These are phyloP conservation scores for Chaetodon trifascialis DNA, from an alignment of 2,113 vertebrate species.

Conservation along the genomic window DNA sequence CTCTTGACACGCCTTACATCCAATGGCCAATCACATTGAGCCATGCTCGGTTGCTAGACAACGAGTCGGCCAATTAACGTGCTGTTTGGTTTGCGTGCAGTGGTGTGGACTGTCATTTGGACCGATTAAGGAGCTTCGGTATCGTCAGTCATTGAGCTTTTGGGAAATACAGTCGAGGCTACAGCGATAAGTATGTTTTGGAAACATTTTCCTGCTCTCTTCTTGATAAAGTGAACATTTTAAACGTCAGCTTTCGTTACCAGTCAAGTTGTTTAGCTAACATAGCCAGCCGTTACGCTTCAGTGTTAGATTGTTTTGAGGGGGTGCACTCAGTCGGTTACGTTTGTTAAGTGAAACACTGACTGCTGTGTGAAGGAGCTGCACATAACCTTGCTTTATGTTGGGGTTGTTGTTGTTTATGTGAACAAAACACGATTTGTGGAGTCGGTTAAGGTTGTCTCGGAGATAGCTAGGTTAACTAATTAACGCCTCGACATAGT, in stretches of 20 bases:
- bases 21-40: conserved; percentile 68
- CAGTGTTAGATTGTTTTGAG: not conserved
- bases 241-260: not conserved
- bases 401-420: no score
- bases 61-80: conserved; percentile 72
- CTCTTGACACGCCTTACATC: not conserved
- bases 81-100: conserved; percentile 52
- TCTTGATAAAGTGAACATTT: not conserved
- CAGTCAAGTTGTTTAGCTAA: not conserved
- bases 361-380: not conserved
- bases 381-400: not conserved
- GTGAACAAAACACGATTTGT: not conserved
- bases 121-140: not conserved
- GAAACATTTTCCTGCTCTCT: fast-evolving
- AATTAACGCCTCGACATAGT: not conserved
- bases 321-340: no score
- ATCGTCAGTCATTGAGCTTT: not conserved
- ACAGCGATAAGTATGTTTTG: conserved; percentile 13
- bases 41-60: conserved; percentile 78
- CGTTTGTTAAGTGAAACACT: not conserved
- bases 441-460: not conserved
- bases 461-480: not conserved
- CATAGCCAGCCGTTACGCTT: not conserved
- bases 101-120: not conserved
- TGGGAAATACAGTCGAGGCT: not conserved